A percentile compares a stretch with the other conserved stretches of the same genome.
Evolutionary conservation across 1,140 invertebrate genomes (phyloP).

Genomic region (Drosophila ambigua): DNA sequence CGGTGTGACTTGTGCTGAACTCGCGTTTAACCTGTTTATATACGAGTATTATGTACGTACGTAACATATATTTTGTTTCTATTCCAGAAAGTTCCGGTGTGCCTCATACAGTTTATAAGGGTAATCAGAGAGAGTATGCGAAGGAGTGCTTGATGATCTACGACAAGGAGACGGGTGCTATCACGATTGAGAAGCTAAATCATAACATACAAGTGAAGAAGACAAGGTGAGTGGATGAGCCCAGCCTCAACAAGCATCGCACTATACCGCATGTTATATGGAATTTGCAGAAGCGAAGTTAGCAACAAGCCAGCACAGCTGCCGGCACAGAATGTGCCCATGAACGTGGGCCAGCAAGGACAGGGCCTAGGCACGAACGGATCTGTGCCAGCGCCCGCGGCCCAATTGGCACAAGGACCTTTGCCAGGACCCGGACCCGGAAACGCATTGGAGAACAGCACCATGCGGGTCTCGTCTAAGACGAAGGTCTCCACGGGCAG

Average conservation of each 20-base stretch:
- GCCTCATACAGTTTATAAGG: slow-evolving; percentile 96
- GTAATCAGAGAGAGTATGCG: slow-evolving; percentile 94
- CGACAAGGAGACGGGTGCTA: slow-evolving; percentile 94
- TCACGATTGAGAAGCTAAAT: slow-evolving; percentile 95
- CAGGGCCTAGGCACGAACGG: slow-evolving; percentile 28
- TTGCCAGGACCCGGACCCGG: slow-evolving; percentile 52
- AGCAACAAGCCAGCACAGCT: slow-evolving; percentile 73
- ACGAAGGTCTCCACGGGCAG: slow-evolving; percentile 83
- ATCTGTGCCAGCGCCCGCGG: slow-evolving; percentile 5
- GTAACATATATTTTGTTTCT: slow-evolving; percentile 4
- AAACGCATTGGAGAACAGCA: slow-evolving; percentile 77
- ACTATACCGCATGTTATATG: background rate
- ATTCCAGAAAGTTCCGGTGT: slow-evolving; percentile 89
- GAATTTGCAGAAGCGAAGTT: slow-evolving; percentile 68
- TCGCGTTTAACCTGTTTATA: slow-evolving; percentile 7
- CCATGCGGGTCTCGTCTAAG: slow-evolving; percentile 77
- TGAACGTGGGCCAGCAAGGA: slow-evolving; percentile 18
- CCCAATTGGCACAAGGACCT: slow-evolving; percentile 45
- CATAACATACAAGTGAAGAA: slow-evolving; percentile 97
- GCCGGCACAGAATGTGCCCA: slow-evolving; percentile 53
- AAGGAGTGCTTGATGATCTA: slow-evolving; percentile 98
- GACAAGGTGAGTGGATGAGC: slow-evolving; percentile 88
- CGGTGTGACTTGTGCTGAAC: background rate
- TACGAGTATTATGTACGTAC: too few relatives aligned
- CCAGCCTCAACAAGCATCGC: background rate